Evolutionary conservation across 2,888 invertebrate genomes (phyloP), one percentile per base, ranked within the genome.

Genomic region (Melanophora roralis): DNA sequence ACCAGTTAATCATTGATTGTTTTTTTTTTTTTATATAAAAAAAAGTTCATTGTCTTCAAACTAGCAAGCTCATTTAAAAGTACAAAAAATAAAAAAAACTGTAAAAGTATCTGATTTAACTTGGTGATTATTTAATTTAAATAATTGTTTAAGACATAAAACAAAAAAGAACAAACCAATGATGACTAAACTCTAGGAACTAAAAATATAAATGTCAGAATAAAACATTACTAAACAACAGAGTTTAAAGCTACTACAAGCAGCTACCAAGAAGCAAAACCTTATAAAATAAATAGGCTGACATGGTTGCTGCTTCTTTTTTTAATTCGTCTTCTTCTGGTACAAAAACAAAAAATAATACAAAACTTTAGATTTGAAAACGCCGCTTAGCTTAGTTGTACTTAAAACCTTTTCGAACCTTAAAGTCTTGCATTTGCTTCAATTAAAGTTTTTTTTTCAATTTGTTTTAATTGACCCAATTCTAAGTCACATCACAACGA

Each of bases 41-140:
- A 67, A 67, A 76, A 40, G 80, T 80, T 80, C 80, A 80, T 80
- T 80, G 80, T 76, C 80, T 80, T 73, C 67, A 23, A 65, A 71
- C 36, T 72, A 49, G 8, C 12, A 59, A 67, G 62, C 62, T n/a
- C 9, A 34, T 47, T 32, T 32, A 23, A 45, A 34, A 32, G 16
- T 12, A 34, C 7, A 57, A n/a, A n/a, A n/a, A n/a, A n/a, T n/a
- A 60, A 16, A n/a, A 68, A 62, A 62, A 62, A 45, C 34, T 23
- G 34, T 53, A 51, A 62, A 75, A 76, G 62, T 72, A 76, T 80
- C 72, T 51, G 76, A 80, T 76, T 80, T 64, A 68, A 80, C 68
- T 72, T 73, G 72, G 76, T 80, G 73, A 80, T 80, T 80, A 5
- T 5, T 27, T 76, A 76, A 76, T 76, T 65, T 67, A 69, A 75